These are phyloP conservation scores for Antechinus flavipes DNA, from an alignment of 2,113 vertebrate genomes.

Conservation along the genomic window DNA sequence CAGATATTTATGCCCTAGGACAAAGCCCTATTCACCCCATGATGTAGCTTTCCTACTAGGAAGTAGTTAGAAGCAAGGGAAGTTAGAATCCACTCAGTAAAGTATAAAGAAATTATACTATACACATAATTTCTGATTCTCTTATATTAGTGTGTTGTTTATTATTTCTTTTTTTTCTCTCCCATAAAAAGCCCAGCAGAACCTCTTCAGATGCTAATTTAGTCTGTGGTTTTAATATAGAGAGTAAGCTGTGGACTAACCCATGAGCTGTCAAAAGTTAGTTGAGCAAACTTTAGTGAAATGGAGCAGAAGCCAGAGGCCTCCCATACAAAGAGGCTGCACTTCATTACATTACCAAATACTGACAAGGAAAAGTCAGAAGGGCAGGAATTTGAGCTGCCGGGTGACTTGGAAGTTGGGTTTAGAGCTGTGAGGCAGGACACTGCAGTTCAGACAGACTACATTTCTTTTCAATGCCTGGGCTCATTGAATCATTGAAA, in stretches of 20 bases:
- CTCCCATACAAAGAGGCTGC: conserved; percentile 55
- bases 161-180: conserved; percentile 20
- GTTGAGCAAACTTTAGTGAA: conserved; percentile 62
- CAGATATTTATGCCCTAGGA: not conserved
- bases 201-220: conserved; percentile 53
- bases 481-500: conserved; percentile 52
- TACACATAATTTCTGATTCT: not conserved
- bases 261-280: conserved; percentile 69
- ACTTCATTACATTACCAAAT: conserved; percentile 66
- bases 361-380: conserved; percentile 63
- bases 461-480: not conserved
- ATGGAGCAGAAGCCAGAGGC: conserved; percentile 47
- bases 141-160: conserved; percentile 18
- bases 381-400: conserved; percentile 62
- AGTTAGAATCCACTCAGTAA: not conserved
- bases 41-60: not conserved
- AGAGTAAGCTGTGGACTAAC: conserved; percentile 25
- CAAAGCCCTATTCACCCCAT: not conserved
- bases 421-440: conserved; percentile 33
- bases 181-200: conserved; percentile 35
- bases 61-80: not conserved
- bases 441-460: conserved; percentile 42
- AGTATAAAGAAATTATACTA: not conserved
- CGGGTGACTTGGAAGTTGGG: conserved; percentile 53
- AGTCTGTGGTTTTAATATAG: conserved; percentile 51